A percentile compares a stretch with the other conserved stretches of the same genome.
Conservation (phyloP, 2,113 vertebrate genomes). For the Galeopterus variegatus region DNA sequence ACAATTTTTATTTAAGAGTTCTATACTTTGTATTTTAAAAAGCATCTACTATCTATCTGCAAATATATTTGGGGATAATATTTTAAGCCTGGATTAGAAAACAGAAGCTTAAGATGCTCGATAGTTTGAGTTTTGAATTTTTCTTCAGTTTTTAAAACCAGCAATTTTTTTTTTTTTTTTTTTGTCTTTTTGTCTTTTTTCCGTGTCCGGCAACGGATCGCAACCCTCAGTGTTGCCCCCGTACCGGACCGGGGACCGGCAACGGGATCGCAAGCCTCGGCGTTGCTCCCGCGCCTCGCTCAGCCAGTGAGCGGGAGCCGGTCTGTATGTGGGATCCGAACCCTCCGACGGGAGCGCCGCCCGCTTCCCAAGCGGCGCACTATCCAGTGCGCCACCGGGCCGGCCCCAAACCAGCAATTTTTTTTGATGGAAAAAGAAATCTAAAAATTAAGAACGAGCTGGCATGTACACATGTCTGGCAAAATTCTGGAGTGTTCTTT, state of each 20-base stretch:
- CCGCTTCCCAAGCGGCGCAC: no score
- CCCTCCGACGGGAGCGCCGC: no score
- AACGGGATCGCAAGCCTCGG: no score
- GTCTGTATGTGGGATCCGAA: no score
- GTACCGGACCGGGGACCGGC: no score
- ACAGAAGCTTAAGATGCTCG: neutral
- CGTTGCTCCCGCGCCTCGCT: no score
- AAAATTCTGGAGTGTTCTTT: neutral
- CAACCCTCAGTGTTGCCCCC: no score
- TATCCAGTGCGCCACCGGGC: no score
- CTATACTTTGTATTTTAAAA: neutral
- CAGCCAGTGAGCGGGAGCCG: no score
- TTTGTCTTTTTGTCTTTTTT: no score
- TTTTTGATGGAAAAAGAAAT: neutral
- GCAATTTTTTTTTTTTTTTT: neutral
- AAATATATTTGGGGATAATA: neutral
- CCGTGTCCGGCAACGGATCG: no score
- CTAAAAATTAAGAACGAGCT: neutral
- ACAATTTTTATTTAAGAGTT: neutral
- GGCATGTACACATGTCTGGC: neutral
- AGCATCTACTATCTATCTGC: neutral
- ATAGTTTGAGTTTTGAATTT: neutral
- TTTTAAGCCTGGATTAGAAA: constrained; percentile 15
- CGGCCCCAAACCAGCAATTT: neutral
- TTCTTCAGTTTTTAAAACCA: neutral